These are phyloP conservation scores for Cenopis cana DNA, from an alignment of 2,888 invertebrate species.

Conservation along the genomic window DNA sequence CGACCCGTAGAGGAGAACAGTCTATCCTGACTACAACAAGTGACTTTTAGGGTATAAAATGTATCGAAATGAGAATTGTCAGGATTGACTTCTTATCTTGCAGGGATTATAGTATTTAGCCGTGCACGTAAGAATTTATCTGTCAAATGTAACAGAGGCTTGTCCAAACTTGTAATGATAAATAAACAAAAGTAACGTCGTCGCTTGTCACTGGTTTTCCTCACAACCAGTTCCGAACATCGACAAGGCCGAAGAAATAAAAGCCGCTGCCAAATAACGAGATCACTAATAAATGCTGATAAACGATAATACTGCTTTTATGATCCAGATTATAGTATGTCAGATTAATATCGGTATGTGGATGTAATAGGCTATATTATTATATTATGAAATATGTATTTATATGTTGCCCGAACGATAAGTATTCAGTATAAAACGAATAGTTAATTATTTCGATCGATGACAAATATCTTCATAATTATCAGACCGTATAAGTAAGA, in stretches of 20 bases:
- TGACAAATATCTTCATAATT: too few relatives aligned
- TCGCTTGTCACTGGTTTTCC: conserved; percentile 3
- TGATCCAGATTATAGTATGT: conserved; percentile 17
- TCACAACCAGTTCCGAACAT: conserved; percentile 18
- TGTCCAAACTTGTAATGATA: not conserved
- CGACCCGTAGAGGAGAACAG: too few relatives aligned
- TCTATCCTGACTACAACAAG: too few relatives aligned
- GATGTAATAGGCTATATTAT: not conserved
- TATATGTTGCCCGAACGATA: not conserved
- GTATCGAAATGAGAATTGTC: too few relatives aligned
- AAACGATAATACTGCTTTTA: conserved; percentile 36
- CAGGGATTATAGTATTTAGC: too few relatives aligned
- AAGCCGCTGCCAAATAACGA: conserved; percentile 22
- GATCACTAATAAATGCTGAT: conserved; percentile 32
- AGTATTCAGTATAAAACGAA: not conserved
- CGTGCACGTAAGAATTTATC: not conserved
- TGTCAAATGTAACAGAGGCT: not conserved
- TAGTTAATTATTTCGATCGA: too few relatives aligned
- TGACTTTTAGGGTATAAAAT: too few relatives aligned
- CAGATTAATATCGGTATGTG: conserved; percentile 17
- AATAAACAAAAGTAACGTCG: conserved; percentile 8
- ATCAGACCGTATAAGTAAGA: too few relatives aligned
- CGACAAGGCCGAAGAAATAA: conserved; percentile 27
- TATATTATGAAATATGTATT: not conserved
- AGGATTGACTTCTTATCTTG: too few relatives aligned